Percentiles rank a stretch among this genome's conserved stretches.
These are phyloP conservation scores for Smutsia gigantea DNA, from an alignment of 2,797 vertebrate species.

Conservation along the genomic window DNA sequence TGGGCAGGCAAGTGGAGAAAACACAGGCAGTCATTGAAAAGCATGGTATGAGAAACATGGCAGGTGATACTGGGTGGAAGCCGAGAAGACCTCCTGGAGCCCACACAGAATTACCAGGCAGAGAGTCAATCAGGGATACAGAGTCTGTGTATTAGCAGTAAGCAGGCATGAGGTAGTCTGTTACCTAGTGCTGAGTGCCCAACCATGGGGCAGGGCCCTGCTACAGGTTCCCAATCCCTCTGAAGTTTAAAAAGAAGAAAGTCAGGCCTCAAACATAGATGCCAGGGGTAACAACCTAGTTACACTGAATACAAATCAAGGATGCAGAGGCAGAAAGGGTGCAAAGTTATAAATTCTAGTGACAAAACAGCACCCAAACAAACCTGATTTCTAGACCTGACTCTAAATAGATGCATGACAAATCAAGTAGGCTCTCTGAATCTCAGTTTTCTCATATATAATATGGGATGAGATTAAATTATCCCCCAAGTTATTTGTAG, in stretches of 20 bases:
- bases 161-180: background rate
- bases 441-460: conserved; percentile 3
- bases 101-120: background rate
- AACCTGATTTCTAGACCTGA: background rate
- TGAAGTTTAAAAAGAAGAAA: background rate
- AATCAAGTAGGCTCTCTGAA: background rate
- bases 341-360: background rate
- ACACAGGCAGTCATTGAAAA: background rate
- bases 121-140: background rate
- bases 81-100: background rate
- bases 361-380: background rate
- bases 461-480: conserved; percentile 41
- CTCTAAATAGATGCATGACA: background rate
- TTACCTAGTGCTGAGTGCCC: background rate
- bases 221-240: background rate
- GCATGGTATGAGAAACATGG: background rate
- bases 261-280: background rate
- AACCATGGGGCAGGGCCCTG: rapidly evolving
- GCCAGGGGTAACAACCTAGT: background rate
- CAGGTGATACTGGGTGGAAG: rapidly evolving
- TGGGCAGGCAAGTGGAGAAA: background rate
- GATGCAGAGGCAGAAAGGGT: background rate
- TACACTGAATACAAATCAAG: background rate
- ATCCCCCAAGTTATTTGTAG: conserved; percentile 45
- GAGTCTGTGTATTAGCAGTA: background rate